Evolutionary conservation across 2,113 vertebrate genomes (phyloP), one percentile per base, ranked within the genome.

Genomic region (Empidonax traillii): DNA sequence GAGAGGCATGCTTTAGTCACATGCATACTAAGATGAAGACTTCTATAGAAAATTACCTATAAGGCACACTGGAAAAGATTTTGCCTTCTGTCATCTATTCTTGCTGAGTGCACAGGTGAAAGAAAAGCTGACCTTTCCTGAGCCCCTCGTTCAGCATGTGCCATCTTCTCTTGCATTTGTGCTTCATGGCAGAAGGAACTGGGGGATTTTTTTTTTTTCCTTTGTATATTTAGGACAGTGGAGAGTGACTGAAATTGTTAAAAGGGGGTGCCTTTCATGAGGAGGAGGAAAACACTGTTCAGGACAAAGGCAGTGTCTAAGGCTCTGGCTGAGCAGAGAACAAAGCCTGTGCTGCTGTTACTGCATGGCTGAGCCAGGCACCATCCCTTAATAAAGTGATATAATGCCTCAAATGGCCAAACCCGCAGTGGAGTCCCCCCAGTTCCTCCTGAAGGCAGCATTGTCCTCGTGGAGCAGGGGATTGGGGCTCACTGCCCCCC

Each of bases 251-350:
- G 58, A 53, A 78, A 68, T 56, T 53, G 31, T 87, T 76, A n/a
- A 93, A 94, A 85, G 84, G 69, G 52, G 20, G 9, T 68, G 66
- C 53, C 66, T 73, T 84, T 66, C n/a, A 41, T 12, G 41, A 61
- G 12, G 66, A 84, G 39, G 69, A 73, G 77, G 79, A 53, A 83
- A 83, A 82, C 74, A 37, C 30, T 65, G 41, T 65, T 41, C 46
- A 83, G 94, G 75, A 90, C 71, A 93, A 80, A 94, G 82, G 59
- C 85, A n/a, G 44, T 3, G 30, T 25, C 69, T 79, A 23, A 75
- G 87, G 59, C 63, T 83, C 65, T 86, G n/a, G 80, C 85, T 91
- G 96, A 30, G 85, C 47, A 17, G 61, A 76, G 90, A 85, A 73
- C 82, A 94, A 93, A 87, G 87, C 74, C 53, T 53, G 53, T 0